Base-by-base conservation (phyloP, 2,113 vertebrate genomes). In the Picathartes gymnocephalus region DNA sequence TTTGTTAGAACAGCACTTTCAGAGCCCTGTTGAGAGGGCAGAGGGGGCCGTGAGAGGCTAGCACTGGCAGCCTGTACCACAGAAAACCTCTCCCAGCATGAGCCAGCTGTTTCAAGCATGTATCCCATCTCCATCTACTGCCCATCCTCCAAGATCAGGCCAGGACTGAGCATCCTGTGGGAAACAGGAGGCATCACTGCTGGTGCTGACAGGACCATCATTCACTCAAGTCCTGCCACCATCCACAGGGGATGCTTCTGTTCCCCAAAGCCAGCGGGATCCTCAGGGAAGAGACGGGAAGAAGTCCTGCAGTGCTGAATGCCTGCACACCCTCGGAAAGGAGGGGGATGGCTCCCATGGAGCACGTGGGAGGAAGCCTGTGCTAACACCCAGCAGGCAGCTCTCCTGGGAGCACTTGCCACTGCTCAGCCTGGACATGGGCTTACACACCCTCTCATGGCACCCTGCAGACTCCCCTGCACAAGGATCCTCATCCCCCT, bases 1-100 rank as follows among this genome's bases (percentile, higher is more conserved):
- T 96, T 95, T 94, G 88, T 95, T 96, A 88, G n/a, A 88, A 90
- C 64, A 94, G 86, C 64, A 86, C 82, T 95, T 85, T 89, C 72
- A 78, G 79, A 92, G 64, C 66, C 62, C 79, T 48, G 71, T 71
- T 0, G 35, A 86, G 93, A 90, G 93, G 90, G 94, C 94, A 96
- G 82, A 95, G 86, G 31, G 40, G 80, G 92, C 80, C 45, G 65
- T 97, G 95, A 93, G 95, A 97, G 92, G 96, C 86, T 78, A 9
- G 30, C 37, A 57, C 82, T 93, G 90, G 88, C 80, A 95, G 92
- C 64, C 48, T 28, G 44, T 39, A 39, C 68, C 4, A 4, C n/a
- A 83, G 64, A 66, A 92, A 90, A 45, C 71, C 79, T 96, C 92
- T 50, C 51, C 48, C 64, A 92, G 70, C 71, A 82, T 4, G 5